These are phyloP conservation scores for Patagioenas fasciata DNA, from an alignment of 2,113 vertebrate genomes.

Conservation along the genomic window DNA sequence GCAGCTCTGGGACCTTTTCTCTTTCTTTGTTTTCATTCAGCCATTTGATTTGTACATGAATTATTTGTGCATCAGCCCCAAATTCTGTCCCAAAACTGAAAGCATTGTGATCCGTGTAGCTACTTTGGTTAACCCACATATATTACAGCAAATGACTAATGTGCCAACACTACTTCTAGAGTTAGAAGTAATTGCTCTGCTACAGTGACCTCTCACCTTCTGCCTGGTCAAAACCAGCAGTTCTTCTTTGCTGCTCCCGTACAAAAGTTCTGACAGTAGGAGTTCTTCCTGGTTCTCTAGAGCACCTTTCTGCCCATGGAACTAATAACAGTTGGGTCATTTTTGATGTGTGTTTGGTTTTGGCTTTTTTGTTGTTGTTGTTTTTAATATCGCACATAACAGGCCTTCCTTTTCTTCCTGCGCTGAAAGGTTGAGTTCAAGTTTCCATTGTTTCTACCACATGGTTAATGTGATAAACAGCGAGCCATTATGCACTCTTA, in stretches of 20 bases:
- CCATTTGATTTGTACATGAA: background rate
- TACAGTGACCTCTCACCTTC: background rate
- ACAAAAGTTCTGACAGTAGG: background rate
- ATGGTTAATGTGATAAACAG: background rate
- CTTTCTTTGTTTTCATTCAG: background rate
- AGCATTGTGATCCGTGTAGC: background rate
- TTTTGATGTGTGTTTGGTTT: background rate
- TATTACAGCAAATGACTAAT: background rate
- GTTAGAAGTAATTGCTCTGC: background rate
- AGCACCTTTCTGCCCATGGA: background rate
- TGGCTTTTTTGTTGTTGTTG: background rate
- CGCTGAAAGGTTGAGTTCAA: background rate
- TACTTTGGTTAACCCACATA: background rate
- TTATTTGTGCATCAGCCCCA: background rate
- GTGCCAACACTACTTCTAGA: background rate
- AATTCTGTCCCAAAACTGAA: background rate
- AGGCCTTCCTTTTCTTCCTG: background rate
- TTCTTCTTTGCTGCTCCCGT: background rate
- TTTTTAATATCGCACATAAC: background rate
- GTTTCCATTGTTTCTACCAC: background rate
- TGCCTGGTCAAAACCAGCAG: background rate
- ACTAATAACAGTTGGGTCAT: background rate
- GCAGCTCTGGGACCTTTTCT: background rate
- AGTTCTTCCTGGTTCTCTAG: background rate
- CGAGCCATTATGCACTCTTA: background rate